Conservation (phyloP, 2,888 invertebrate species). For the Tipula unca region DNA sequence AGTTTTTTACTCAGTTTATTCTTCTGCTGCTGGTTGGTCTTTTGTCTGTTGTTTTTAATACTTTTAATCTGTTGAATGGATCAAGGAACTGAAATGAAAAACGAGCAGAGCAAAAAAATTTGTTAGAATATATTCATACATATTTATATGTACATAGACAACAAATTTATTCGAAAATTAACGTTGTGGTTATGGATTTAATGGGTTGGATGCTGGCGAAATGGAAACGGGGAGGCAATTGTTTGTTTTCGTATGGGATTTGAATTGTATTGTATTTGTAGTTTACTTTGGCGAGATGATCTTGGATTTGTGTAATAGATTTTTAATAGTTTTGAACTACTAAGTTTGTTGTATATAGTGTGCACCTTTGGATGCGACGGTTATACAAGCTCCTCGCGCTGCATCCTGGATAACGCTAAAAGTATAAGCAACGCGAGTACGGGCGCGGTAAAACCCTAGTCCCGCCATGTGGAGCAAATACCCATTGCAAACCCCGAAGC, state of each 20-base stretch:
- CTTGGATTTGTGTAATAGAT: not conserved
- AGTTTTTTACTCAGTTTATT: not conserved
- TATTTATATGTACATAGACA: not conserved
- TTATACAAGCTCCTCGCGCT: too few relatives aligned
- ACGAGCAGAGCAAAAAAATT: not conserved
- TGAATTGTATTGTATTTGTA: not conserved
- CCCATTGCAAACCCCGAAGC: too few relatives aligned
- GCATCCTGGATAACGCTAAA: too few relatives aligned
- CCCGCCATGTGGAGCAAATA: too few relatives aligned
- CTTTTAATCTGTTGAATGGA: constrained; percentile 2
- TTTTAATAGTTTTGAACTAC: not conserved
- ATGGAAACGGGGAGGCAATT: not conserved
- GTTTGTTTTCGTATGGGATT: not conserved
- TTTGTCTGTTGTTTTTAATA: not conserved
- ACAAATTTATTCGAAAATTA: not conserved
- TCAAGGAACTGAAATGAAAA: constrained; percentile 8
- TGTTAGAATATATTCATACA: not conserved
- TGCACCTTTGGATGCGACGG: too few relatives aligned
- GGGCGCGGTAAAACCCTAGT: too few relatives aligned
- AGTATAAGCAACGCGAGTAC: too few relatives aligned
- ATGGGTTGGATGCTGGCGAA: not conserved
- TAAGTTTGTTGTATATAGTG: not conserved
- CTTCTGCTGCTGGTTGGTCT: not conserved
- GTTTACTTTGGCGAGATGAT: not conserved
- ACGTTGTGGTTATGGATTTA: not conserved